These are phyloP conservation scores for Reticulitermes speratus DNA, from an alignment of 1,140 invertebrate genomes.

Conservation along the genomic window DNA sequence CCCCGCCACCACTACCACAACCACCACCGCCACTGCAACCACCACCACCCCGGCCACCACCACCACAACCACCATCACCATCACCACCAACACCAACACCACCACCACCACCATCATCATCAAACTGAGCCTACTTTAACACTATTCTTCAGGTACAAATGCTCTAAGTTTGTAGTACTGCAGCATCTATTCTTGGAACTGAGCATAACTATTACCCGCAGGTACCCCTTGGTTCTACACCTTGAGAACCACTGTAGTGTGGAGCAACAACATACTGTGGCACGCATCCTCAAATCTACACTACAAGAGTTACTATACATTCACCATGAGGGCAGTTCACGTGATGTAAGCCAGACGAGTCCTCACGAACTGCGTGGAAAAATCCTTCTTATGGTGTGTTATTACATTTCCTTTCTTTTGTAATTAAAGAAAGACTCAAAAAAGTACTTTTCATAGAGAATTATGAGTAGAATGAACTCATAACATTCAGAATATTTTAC, in stretches of 20 bases:
- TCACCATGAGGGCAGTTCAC: conserved; percentile 31
- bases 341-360: conserved; percentile 40
- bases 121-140: no score
- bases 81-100: no score
- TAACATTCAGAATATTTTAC: no score
- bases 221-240: conserved; percentile 50
- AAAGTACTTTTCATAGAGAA: background rate
- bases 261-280: conserved; percentile 44
- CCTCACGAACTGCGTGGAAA: conserved; percentile 46
- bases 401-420: conserved; percentile 2
- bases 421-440: background rate
- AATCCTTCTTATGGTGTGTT: conserved; percentile 45
- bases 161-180: no score
- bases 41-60: no score
- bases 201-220: conserved; percentile 30
- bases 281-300: conserved; percentile 39
- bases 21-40: no score
- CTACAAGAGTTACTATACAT: conserved; percentile 43
- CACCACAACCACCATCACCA: no score
- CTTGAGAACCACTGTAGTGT: conserved; percentile 50
- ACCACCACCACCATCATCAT: no score
- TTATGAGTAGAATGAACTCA: no score
- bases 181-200: no score
- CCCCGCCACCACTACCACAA: no score
- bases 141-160: no score